These are phyloP conservation scores for Aphidius colemani DNA, from an alignment of 2,888 invertebrate genomes.

Conservation along the genomic window DNA sequence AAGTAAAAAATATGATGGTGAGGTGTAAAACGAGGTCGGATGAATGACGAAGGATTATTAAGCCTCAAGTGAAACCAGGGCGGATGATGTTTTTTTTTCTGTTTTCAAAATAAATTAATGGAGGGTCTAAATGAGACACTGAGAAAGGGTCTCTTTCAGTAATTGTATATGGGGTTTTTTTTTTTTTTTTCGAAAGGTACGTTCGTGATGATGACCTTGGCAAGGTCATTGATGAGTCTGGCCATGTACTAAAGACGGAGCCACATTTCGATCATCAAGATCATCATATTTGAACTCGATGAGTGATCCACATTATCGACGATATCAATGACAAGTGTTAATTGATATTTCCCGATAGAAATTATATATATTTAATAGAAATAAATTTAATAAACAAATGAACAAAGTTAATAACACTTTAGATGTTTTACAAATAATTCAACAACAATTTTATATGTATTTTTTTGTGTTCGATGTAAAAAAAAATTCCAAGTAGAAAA, in stretches of 20 bases:
- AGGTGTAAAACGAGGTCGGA: slow-evolving; percentile 38
- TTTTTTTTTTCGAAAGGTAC: too few species aligned
- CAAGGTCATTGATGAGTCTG: slow-evolving; percentile 56
- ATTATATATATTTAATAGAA: too few species aligned
- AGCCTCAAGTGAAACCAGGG: slow-evolving; percentile 15
- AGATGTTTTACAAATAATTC: too few species aligned
- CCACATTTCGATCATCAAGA: slow-evolving; percentile 35
- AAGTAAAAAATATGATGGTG: not conserved
- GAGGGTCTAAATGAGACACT: too few species aligned
- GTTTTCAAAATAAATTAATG: not conserved
- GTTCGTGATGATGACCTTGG: slow-evolving; percentile 51
- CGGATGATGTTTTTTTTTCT: slow-evolving; percentile 13
- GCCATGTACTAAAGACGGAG: slow-evolving; percentile 51
- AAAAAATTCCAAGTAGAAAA: not conserved
- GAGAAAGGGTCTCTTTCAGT: too few species aligned
- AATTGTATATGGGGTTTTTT: too few species aligned
- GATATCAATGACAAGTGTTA: slow-evolving; percentile 1
- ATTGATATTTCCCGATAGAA: too few species aligned
- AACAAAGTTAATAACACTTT: too few species aligned
- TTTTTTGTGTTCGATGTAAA: not conserved
- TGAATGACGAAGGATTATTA: slow-evolving; percentile 41
- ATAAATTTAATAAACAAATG: too few species aligned
- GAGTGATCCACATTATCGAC: too few species aligned
- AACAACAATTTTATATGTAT: too few species aligned
- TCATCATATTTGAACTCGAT: too few species aligned